Evolutionary conservation across 2,797 vertebrate species (phyloP).

Genomic region (Crocodylus rhombifer): DNA sequence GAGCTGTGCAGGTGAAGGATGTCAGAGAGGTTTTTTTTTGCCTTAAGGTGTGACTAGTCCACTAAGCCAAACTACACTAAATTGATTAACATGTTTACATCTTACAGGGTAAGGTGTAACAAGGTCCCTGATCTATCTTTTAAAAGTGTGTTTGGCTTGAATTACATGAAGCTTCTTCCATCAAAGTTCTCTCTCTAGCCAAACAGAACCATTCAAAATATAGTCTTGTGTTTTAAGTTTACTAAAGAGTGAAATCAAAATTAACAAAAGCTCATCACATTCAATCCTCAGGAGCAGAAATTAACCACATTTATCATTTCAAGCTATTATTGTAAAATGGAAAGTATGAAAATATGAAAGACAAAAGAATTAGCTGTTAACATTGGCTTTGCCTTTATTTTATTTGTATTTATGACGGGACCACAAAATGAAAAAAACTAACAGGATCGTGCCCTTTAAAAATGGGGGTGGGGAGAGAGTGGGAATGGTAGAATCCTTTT

Average conservation of each 20-base stretch:
- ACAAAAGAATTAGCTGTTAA: fast-evolving
- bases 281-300: neutral
- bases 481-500: neutral
- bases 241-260: neutral
- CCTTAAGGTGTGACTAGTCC: too few relatives aligned
- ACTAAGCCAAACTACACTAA: too few relatives aligned
- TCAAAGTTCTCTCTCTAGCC: neutral
- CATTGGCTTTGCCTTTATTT: neutral
- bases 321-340: neutral
- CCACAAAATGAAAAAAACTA: neutral
- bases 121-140: too few relatives aligned
- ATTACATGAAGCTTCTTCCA: neutral
- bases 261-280: neutral
- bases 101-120: too few relatives aligned
- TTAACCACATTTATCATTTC: neutral
- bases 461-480: neutral
- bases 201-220: neutral
- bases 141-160: neutral
- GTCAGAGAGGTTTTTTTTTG: too few relatives aligned
- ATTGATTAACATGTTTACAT: too few relatives aligned
- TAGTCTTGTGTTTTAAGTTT: neutral
- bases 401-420: neutral
- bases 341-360: neutral
- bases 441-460: neutral
- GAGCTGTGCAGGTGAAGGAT: too few relatives aligned